These are phyloP conservation scores for Clivina fossor DNA, from an alignment of 2,888 invertebrate species.

Conservation along the genomic window DNA sequence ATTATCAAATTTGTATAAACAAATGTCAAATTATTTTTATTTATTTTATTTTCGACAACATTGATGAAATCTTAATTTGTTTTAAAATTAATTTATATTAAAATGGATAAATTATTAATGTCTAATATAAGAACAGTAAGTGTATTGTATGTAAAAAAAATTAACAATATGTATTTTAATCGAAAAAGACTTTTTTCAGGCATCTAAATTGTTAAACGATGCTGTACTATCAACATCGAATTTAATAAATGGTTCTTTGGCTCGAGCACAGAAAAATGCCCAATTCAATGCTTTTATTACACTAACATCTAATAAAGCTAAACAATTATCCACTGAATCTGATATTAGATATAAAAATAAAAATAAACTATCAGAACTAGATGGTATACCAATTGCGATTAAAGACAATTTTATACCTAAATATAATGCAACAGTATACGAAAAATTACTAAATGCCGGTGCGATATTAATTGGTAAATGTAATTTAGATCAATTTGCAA, in stretches of 20 bases:
- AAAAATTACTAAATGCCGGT: constrained; percentile 71
- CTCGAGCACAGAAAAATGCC: constrained; percentile 51
- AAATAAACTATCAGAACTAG: constrained; percentile 61
- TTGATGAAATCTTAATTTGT: too few species aligned
- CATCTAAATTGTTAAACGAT: constrained; percentile 47
- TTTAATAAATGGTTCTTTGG: constrained; percentile 48
- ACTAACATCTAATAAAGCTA: constrained; percentile 60
- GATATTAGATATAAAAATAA: constrained; percentile 59
- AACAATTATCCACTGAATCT: constrained; percentile 62
- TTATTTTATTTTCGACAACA: too few species aligned
- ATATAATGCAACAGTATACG: constrained; percentile 90
- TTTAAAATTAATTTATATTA: too few species aligned
- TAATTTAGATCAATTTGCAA: constrained; percentile 98
- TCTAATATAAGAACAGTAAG: constrained; percentile 44
- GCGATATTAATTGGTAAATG: constrained; percentile 91
- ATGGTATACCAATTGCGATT: constrained; percentile 84
- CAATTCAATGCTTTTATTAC: constrained; percentile 79
- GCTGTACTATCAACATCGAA: constrained; percentile 46
- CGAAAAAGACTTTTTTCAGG: constrained; percentile 43
- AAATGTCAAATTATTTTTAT: too few species aligned
- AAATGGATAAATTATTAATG: constrained; percentile 46
- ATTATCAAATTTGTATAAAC: too few species aligned
- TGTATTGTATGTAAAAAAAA: too few species aligned
- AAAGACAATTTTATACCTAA: constrained; percentile 94
- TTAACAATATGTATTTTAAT: constrained; percentile 8